Evolutionary conservation across 37 sponge, comb jelly and placozoan genomes (phyloP), one percentile per base, ranked within the genome.

Genomic region (Chondrilla cf. caribensis): DNA sequence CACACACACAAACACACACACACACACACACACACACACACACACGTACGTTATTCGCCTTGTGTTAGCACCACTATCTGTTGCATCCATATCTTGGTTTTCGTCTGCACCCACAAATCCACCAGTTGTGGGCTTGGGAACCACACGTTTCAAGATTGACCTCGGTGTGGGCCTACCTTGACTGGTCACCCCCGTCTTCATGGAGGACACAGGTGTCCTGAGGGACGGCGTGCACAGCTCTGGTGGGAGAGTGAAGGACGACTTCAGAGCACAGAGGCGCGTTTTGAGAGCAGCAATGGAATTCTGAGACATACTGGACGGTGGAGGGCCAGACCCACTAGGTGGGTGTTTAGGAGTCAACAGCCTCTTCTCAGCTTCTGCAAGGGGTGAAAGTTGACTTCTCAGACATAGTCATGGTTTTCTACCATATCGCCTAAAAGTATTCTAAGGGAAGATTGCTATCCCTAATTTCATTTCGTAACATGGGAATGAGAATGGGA

Each of bases 31-130:
- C 51, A 47, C 51, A 47, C 51, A 11, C 51, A 47, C 51, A 47
- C 51, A 47, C 25, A 73, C 76, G 31, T 42, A 73, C 76, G 76
- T 73, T 73, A 73, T 73, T 73, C 76, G 38, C 7, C 43, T 37
- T 11, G 76, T 42, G 21, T 41, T 22, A 2, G 43, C 6, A 2
- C 44, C 76, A 39, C 44, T 38, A 40, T 39, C 44, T 25, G 76
- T 42, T 19, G 43, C 44, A 39, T 43, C 41, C n/a, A 62, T n/a
- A 5, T n/a, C 25, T 62, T 62, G 64, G 29, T 19, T 28, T 15
- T 62, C 64, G 18, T 62, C 64, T 6, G 18, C 29, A 4, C 29
- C 29, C 22, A 5, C 64, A 6, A 62, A 7, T 6, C 64, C 29
- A n/a, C 29, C 29, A 19, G 64, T 4, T 28, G 25, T 19, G 18